phyloP scores from a whole-genome alignment of 2,797 vertebrate genomes.

The Apogon talboti region DNA sequence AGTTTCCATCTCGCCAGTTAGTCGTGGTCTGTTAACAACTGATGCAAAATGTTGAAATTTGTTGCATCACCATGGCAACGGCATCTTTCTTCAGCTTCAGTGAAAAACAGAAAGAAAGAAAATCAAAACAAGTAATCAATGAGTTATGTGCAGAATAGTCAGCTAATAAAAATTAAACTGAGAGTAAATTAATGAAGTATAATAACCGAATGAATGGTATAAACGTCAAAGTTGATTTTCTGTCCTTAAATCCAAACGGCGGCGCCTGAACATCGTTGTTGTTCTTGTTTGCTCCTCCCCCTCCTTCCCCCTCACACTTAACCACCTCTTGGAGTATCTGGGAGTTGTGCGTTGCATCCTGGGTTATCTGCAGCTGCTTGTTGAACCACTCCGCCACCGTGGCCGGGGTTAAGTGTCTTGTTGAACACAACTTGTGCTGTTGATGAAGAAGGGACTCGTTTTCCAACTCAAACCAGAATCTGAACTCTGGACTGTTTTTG shows the following conservation, averaged over 20 bases:
- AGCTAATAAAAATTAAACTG: too few species aligned
- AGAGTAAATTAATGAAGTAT: too few species aligned
- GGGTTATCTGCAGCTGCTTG: slow-evolving; percentile 39
- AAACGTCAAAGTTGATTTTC: not conserved
- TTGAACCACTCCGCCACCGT: slow-evolving; percentile 33
- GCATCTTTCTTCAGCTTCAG: too few species aligned
- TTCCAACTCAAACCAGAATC: slow-evolving; percentile 18
- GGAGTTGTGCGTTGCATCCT: slow-evolving; percentile 38
- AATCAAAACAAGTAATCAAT: too few species aligned
- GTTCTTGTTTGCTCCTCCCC: not conserved
- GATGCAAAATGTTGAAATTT: too few species aligned
- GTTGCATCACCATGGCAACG: too few species aligned
- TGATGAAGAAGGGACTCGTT: slow-evolving; percentile 36
- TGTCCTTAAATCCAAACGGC: slow-evolving; percentile 9
- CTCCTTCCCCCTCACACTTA: slow-evolving; percentile 3
- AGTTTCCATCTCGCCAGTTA: too few species aligned
- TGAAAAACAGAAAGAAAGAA: too few species aligned
- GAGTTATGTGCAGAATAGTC: too few species aligned
- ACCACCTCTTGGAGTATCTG: slow-evolving; percentile 11
- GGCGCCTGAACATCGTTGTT: slow-evolving; percentile 1
- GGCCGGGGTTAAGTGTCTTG: slow-evolving; percentile 62
- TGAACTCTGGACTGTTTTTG: slow-evolving; percentile 1
- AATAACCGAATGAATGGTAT: too few species aligned
- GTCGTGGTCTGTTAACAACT: too few species aligned
- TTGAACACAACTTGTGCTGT: slow-evolving; percentile 48